Evolutionary conservation across 2,113 vertebrate genomes (phyloP).

Genomic region (Morone chrysops): DNA sequence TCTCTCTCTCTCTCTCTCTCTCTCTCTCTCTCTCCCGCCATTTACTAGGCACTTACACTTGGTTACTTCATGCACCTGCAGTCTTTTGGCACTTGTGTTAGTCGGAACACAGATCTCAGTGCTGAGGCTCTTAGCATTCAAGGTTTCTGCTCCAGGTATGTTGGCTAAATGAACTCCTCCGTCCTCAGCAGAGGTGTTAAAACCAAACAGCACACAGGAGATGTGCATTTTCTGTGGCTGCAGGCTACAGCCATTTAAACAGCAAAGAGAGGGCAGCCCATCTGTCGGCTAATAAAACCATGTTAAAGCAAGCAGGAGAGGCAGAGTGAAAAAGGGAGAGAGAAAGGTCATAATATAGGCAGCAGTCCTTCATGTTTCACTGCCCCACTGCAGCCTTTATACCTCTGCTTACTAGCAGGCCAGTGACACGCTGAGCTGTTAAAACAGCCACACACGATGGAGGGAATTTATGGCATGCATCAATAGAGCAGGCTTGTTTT

Average conservation of each 20-base stretch:
- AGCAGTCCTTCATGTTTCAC: conserved; percentile 68
- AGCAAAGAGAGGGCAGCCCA: conserved; percentile 70
- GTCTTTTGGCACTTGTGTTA: not conserved
- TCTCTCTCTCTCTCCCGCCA: not conserved
- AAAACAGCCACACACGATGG: conserved; percentile 49
- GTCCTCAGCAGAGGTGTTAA: conserved; percentile 37
- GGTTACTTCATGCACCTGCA: not conserved
- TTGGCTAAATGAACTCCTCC: not conserved
- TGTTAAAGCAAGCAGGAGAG: conserved; percentile 45
- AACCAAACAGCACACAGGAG: conserved; percentile 59
- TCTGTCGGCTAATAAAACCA: conserved; percentile 75
- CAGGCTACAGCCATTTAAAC: conserved; percentile 58
- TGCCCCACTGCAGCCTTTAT: conserved; percentile 57
- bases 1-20: not conserved
- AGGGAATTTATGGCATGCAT: conserved; percentile 45
- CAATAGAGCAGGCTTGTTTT: conserved; percentile 35
- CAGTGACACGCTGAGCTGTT: conserved; percentile 47
- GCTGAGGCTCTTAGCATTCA: not conserved
- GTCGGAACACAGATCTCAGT: not conserved
- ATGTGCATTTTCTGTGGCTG: conserved; percentile 65
- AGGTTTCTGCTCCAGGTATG: not conserved
- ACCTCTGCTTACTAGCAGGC: conserved; percentile 38
- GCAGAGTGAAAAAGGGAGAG: conserved; percentile 4
- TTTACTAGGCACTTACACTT: too few relatives aligned
- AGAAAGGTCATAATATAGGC: conserved; percentile 40